phyloP scores from a whole-genome alignment of 2,797 vertebrate genomes.

The Notamacropus eugenii region DNA sequence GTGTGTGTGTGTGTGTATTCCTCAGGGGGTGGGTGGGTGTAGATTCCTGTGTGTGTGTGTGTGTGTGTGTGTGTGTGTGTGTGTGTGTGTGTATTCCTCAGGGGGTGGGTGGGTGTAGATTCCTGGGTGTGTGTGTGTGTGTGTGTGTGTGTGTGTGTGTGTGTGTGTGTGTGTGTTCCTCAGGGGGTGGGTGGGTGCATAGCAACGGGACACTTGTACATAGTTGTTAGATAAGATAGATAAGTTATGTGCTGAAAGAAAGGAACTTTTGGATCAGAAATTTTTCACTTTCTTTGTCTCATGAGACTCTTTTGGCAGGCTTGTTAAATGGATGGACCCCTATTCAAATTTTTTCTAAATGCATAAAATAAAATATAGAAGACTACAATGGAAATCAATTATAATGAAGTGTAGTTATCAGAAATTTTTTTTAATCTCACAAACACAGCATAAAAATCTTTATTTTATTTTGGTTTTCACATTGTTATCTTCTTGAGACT shows the following conservation, averaged over 20 bases:
- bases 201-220: background rate
- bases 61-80: too few relatives aligned
- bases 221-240: background rate
- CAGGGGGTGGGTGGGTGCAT: too few relatives aligned
- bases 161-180: too few relatives aligned
- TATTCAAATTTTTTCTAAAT: background rate
- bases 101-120: too few relatives aligned
- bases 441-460: background rate
- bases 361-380: background rate
- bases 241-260: background rate
- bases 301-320: background rate
- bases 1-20: too few relatives aligned
- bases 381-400: background rate
- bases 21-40: too few relatives aligned
- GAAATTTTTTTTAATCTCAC: background rate
- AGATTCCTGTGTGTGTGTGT: too few relatives aligned
- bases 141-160: too few relatives aligned
- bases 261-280: background rate
- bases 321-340: background rate
- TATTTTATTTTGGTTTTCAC: background rate
- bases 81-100: too few relatives aligned
- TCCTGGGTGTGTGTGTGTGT: too few relatives aligned
- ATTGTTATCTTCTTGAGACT: background rate
- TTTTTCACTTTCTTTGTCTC: background rate
- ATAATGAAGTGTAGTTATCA: background rate